phyloP scores from a whole-genome alignment of 1,140 invertebrate species.

The Drosophila prosaltans region DNA sequence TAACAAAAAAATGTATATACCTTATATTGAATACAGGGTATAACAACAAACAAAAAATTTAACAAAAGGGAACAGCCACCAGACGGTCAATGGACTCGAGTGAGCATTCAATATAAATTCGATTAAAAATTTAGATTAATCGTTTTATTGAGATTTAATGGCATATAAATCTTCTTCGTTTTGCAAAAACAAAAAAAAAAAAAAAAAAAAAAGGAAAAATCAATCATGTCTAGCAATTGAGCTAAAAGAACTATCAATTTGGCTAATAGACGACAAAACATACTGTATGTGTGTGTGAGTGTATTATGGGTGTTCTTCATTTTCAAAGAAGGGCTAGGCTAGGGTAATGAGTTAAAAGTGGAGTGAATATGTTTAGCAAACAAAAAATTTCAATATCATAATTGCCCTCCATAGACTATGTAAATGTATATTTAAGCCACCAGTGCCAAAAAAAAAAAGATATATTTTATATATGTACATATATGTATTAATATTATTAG shows the following conservation, averaged over 20 bases:
- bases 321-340: slow-evolving; percentile 4
- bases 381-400: slow-evolving; percentile 44
- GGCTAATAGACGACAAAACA: neutral
- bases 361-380: slow-evolving; percentile 33
- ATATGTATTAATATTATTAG: too few species aligned
- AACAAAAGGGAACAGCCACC: slow-evolving; percentile 17
- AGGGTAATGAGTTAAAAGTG: slow-evolving; percentile 34
- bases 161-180: slow-evolving; percentile 55
- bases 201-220: slow-evolving; percentile 29
- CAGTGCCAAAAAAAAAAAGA: too few species aligned
- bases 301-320: neutral
- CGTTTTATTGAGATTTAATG: slow-evolving; percentile 72
- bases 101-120: slow-evolving; percentile 53
- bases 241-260: slow-evolving; percentile 70
- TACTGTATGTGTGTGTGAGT: neutral
- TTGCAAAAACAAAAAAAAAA: slow-evolving; percentile 16
- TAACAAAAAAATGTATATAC: too few species aligned
- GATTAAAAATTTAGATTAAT: slow-evolving; percentile 80
- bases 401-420: slow-evolving; percentile 1
- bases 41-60: neutral
- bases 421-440: neutral
- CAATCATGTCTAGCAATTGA: slow-evolving; percentile 63
- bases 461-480: too few species aligned
- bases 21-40: neutral
- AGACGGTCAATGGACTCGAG: slow-evolving; percentile 29